Evolutionary conservation across 2,113 vertebrate species (phyloP), one percentile per base, ranked within the genome.

Genomic region (Cygnus atratus): DNA sequence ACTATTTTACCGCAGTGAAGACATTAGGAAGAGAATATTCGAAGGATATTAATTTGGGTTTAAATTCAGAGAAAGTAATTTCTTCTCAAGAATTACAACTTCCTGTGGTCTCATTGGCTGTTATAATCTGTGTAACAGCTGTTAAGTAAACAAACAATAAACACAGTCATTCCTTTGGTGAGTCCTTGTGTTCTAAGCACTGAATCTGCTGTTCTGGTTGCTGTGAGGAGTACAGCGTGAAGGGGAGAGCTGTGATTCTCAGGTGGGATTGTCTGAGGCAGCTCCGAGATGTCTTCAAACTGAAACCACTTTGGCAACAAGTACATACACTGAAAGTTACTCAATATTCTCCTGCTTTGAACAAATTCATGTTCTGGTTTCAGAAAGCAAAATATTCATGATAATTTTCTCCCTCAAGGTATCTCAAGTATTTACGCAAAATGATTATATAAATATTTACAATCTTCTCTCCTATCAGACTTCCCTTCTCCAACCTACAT

Each of bases 21-120:
- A 78, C 68, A 20, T 35, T 54, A 82, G n/a, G 44, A 84, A 72
- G 75, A 76, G 25, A 82, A 6, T 73, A 59, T 61, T 91, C 61
- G 72, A 92, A 91, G 85, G 81, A 29, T 91, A 65, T 43, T 91
- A 88, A 59, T 82, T 86, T 90, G 59, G 46, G 43, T 76, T 63
- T 24, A 35, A 77, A 55, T 73, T 83, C 37, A 87, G 58, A 62
- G 16, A 90, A 66, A 39, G n/a, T 50, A 61, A 57, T 70, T 92
- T 84, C 29, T 82, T 87, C 55, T 87, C 55, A 90, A 46, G 33
- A 2, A 3, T 92, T 91, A 5, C 11, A 48, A 65, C 84, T 83
- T 63, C 79, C n/a, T 46, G 43, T 52, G 46, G 9, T 78, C 35
- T 74, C 76, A 71, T 0, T 52, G 76, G 43, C 39, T 1, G 0